A percentile compares a stretch with the other conserved stretches of the same genome.
phyloP scores from a whole-genome alignment of 2,797 vertebrate species.

The Pangasius sanitwongsei region DNA sequence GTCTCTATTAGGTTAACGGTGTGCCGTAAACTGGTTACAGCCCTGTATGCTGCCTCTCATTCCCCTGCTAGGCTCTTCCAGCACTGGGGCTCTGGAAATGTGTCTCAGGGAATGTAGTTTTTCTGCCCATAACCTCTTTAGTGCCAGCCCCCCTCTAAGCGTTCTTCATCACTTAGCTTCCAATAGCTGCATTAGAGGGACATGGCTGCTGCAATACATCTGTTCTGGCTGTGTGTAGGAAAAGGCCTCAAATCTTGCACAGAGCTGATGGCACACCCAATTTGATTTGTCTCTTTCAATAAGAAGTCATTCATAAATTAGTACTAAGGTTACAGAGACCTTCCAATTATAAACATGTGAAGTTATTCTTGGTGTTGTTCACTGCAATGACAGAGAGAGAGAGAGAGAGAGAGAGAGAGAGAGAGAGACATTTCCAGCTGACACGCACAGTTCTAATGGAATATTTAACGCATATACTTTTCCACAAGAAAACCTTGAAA shows the following conservation, averaged over 20 bases:
- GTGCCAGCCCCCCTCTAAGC: constrained; percentile 66
- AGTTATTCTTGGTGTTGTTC: constrained; percentile 34
- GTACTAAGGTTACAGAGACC: constrained; percentile 16
- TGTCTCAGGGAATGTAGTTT: constrained; percentile 65
- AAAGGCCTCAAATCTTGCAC: constrained; percentile 7
- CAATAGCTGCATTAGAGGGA: constrained; percentile 68
- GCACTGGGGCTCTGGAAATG: constrained; percentile 61
- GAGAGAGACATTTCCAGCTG: neutral
- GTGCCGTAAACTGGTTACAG: constrained; percentile 71
- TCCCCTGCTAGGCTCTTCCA: constrained; percentile 63
- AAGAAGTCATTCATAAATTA: constrained; percentile 38
- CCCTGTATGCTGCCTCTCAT: constrained; percentile 61
- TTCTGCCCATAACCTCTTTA: constrained; percentile 72
- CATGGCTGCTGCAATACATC: constrained; percentile 62
- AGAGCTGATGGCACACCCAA: neutral
- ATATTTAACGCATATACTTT: constrained; percentile 27
- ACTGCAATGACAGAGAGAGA: neutral
- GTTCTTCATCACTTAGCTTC: constrained; percentile 76
- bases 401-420: neutral
- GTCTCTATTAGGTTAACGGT: constrained; percentile 69
- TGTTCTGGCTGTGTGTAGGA: constrained; percentile 62
- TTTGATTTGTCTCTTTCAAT: constrained; percentile 19
- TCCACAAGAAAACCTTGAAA: constrained; percentile 25
- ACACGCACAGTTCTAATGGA: constrained; percentile 22
- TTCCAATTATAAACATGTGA: constrained; percentile 23